phyloP scores from a whole-genome alignment of 2,113 vertebrate species.

The Riparia riparia region DNA sequence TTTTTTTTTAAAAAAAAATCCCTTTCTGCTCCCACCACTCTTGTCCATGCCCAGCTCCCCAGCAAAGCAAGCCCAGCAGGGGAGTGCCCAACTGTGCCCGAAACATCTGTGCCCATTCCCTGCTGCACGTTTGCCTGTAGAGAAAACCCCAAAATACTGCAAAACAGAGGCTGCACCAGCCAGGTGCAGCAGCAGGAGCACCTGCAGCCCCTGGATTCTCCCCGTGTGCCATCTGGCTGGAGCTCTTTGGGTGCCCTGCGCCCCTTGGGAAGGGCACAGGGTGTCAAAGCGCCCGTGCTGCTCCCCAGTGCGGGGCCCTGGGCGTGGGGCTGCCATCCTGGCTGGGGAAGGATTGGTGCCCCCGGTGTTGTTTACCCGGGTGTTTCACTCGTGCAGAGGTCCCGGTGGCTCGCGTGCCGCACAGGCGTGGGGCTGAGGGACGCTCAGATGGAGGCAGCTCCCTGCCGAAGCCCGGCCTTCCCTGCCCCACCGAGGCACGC shows the following conservation, averaged over 20 bases:
- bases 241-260: background rate
- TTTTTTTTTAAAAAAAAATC: background rate
- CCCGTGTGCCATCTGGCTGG: background rate
- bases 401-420: background rate
- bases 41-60: background rate
- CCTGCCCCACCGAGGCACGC: rapidly evolving
- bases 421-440: background rate
- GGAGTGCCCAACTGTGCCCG: background rate
- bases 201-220: background rate
- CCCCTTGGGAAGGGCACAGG: background rate
- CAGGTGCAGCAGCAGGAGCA: background rate
- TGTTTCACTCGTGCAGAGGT: background rate
- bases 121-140: background rate
- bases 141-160: background rate
- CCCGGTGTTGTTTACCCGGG: background rate
- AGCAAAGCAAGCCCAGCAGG: background rate
- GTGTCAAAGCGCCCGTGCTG: background rate
- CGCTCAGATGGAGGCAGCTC: rapidly evolving
- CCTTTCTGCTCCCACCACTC: background rate
- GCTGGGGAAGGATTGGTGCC: rapidly evolving
- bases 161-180: background rate
- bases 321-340: background rate
- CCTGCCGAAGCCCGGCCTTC: background rate
- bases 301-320: background rate
- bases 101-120: background rate